Percentiles rank a stretch among this genome's conserved stretches.
Conservation (phyloP, 2,113 vertebrate species). For the Oryctolagus cuniculus region mOryCun1.1 NC_091441.1:59180001-59180500, state of each 20-base stretch:
- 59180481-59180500: slow-evolving; percentile 78
- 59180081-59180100: too few species aligned
- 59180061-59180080: too few species aligned
- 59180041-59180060: too few species aligned
- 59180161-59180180: too few species aligned
- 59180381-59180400: slow-evolving; percentile 63
- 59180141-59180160: neutral
- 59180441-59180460: slow-evolving; percentile 68
- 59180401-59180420: slow-evolving; percentile 66
- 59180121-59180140: too few species aligned
- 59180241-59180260: neutral
- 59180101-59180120: too few species aligned
- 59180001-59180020: too few species aligned
- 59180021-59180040: too few species aligned
- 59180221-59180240: neutral
- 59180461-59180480: slow-evolving; percentile 78
- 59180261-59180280: neutral
- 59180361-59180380: slow-evolving; percentile 52
- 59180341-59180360: slow-evolving; percentile 50
- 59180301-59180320: neutral
- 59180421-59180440: slow-evolving; percentile 70
- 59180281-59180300: neutral
- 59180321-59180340: slow-evolving; percentile 51
- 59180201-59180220: neutral
- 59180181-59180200: too few species aligned